A percentile compares a stretch with the other conserved stretches of the same genome.
phyloP scores from a whole-genome alignment of 1,140 invertebrate species.

The Meloidogyne chitwoodi region DNA sequence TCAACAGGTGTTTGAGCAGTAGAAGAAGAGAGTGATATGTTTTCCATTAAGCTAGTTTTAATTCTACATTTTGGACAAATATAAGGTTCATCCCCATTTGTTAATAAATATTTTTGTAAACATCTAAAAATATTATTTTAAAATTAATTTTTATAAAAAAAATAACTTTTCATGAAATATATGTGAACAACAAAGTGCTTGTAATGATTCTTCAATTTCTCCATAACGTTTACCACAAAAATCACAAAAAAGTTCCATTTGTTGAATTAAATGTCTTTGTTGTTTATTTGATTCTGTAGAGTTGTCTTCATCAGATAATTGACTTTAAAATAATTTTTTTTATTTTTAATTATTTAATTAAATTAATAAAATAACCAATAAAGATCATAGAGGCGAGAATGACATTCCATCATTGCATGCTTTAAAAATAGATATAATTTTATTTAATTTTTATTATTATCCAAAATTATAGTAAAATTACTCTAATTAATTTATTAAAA shows the following conservation, averaged over 20 bases:
- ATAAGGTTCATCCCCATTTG: conserved; percentile 29
- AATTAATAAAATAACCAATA: conserved; percentile 41
- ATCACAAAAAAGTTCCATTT: conserved; percentile 60
- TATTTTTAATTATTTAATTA: neutral
- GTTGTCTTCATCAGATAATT: conserved; percentile 45
- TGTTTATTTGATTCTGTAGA: conserved; percentile 47
- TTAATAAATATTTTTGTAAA: conserved; percentile 30
- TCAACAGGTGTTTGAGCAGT: conserved; percentile 28
- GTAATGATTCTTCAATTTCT: conserved; percentile 51
- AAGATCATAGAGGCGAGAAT: conserved; percentile 53
- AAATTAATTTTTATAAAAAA: neutral
- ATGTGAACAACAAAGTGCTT: conserved; percentile 57
- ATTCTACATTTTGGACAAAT: conserved; percentile 44
- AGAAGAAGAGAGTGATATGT: conserved; percentile 33
- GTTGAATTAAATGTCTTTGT: conserved; percentile 45
- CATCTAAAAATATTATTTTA: conserved; percentile 28
- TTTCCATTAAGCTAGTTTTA: conserved; percentile 36
- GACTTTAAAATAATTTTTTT: conserved; percentile 5
- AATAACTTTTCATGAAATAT: conserved; percentile 57
- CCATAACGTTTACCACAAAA: conserved; percentile 58
- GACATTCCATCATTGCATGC: conserved; percentile 58
- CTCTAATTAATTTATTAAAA: no score
- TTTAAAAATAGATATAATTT: conserved; percentile 26
- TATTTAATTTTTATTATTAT: no score
- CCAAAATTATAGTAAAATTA: no score